Percentiles rank a stretch among this genome's conserved stretches.
These are phyloP conservation scores for Nysson spinosus DNA, from an alignment of 2,888 invertebrate genomes.

Conservation along the genomic window DNA sequence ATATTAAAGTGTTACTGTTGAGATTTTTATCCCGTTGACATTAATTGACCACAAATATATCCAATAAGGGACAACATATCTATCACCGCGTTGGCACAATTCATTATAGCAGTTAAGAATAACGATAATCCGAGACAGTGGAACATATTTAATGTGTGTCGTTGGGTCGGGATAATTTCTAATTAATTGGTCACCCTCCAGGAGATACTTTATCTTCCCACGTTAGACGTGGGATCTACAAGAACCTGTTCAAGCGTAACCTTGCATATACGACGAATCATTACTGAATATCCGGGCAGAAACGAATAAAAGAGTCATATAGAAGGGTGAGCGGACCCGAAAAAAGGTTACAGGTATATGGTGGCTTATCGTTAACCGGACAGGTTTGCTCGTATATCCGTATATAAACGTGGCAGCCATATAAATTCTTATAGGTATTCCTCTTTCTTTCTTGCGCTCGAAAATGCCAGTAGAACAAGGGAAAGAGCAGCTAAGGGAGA, in stretches of 20 bases:
- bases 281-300: conserved; percentile 37
- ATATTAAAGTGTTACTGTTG: no score
- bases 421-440: conserved; percentile 49
- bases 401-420: conserved; percentile 41
- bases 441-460: conserved; percentile 4
- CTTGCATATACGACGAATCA: conserved; percentile 31
- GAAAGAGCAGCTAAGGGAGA: not conserved
- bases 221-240: conserved; percentile 11
- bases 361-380: conserved; percentile 52
- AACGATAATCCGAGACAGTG: not conserved
- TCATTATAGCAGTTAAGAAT: no score
- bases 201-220: conserved; percentile 33
- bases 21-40: no score
- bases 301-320: conserved; percentile 28
- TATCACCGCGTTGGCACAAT: no score
- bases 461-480: not conserved
- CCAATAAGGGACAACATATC: no score
- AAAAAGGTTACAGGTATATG: conserved; percentile 10
- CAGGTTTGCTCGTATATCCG: conserved; percentile 47
- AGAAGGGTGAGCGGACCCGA: conserved; percentile 18
- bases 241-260: conserved; percentile 18
- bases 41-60: no score
- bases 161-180: conserved; percentile 2
- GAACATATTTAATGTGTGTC: not conserved
- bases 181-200: conserved; percentile 33